Evolutionary conservation across 2,888 invertebrate species (phyloP), one percentile per base, ranked within the genome.

Genomic region (Melipona bicolor): DNA sequence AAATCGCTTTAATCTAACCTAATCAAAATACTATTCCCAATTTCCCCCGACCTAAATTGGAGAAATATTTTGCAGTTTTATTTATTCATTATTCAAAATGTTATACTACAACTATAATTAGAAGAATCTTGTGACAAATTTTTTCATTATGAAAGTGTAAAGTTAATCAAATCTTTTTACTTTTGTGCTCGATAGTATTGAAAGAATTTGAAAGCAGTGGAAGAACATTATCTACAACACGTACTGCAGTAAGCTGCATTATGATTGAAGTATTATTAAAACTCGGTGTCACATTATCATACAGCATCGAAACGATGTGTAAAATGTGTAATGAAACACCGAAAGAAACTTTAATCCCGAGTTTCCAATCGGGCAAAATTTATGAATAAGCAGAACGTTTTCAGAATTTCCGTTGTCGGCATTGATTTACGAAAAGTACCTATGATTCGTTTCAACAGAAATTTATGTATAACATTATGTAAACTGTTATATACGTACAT

Each of bases 1-100:
- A 27, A 43, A n/a, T 65, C 27, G 17, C 15, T 21, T 24, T 21
- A 43, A 56, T 62, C 76, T 83, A 81, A 82, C 67, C 61, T 75
- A 21, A 43, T 59, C 27, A 1, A 17, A 24, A 19, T 43, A 43
- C 43, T 43, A 9, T 43, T 19, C 11, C 6, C 59, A 54, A n/a
- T 19, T 27, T 24, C 64, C 43, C 13, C 32, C 19, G 15, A 32
- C 19, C 43, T 36, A 24, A 59, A 36, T 32, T 15, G 3, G 5
- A 71, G 5, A 11, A 59, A 43, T 43, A n/a, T n/a, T 71, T 9
- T 36, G 11, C 11, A 3, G 24, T 36, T 24, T 19, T 19, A 17
- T 1, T 9, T 19, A 11, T 59, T 19, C 27, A 6, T 19, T 21
- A 54, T 4, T 6, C 36, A 19, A n/a, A 32, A 43, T 36, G 19